phyloP scores from a whole-genome alignment of 1,140 invertebrate species.

The Notospermus geniculatus region DNA sequence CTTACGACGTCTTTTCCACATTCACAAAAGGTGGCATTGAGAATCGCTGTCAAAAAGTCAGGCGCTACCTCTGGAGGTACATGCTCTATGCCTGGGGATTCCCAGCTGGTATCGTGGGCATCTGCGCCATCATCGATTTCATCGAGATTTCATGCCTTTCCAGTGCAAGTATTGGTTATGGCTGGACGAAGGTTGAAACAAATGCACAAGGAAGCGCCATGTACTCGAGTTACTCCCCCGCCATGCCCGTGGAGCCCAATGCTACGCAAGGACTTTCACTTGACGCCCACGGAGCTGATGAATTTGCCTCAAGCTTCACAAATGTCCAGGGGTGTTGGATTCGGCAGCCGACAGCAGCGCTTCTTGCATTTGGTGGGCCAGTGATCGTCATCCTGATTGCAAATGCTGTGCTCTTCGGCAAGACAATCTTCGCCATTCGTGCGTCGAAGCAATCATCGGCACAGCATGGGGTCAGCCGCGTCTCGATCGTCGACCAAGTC shows the following conservation, averaged over 20 bases:
- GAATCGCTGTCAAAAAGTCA: conserved; percentile 27
- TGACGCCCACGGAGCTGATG: too few species aligned
- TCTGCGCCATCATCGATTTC: conserved; percentile 58
- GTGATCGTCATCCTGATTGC: conserved; percentile 45
- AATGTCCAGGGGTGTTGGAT: conserved; percentile 56
- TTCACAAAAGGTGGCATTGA: conserved; percentile 51
- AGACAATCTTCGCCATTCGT: conserved; percentile 59
- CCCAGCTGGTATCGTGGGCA: conserved; percentile 57
- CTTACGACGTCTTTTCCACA: conserved; percentile 67
- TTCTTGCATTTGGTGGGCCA: conserved; percentile 52
- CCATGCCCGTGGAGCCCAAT: too few species aligned
- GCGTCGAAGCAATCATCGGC: conserved; percentile 42
- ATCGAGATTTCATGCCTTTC: conserved; percentile 31
- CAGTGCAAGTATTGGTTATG: conserved; percentile 35
- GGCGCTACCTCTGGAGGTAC: conserved; percentile 57
- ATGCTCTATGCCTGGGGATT: conserved; percentile 61
- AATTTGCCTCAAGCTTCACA: not conserved
- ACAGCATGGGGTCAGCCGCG: conserved; percentile 29
- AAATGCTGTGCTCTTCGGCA: conserved; percentile 50
- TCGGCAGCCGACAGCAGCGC: conserved; percentile 41
- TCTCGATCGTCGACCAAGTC: conserved; percentile 16
- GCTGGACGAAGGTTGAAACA: conserved; percentile 16
- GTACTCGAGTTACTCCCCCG: too few species aligned
- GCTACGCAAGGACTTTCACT: too few species aligned
- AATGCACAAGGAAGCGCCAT: too few species aligned